Conservation (phyloP, 2,113 vertebrate genomes). For the Aepyceros melampus region DNA sequence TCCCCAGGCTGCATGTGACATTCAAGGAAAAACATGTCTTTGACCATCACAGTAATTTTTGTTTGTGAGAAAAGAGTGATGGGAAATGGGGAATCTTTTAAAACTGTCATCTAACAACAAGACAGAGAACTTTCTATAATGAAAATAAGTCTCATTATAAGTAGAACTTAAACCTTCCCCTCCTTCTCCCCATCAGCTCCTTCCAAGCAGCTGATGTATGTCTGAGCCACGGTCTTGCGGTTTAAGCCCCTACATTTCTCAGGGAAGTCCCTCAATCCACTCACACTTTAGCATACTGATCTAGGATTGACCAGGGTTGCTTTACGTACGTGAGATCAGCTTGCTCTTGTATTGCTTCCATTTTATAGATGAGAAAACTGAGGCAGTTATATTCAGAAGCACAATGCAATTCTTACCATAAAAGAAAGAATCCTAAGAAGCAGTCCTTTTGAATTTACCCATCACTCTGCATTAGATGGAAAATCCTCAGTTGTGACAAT, state of each 20-base stretch:
- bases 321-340: neutral
- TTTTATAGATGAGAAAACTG: neutral
- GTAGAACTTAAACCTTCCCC: neutral
- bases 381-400: neutral
- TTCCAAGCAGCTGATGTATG: neutral
- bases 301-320: neutral
- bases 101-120: neutral
- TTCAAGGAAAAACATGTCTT: neutral
- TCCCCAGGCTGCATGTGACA: neutral
- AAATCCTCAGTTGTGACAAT: neutral
- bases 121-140: neutral
- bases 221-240: neutral
- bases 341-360: neutral
- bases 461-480: neutral
- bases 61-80: accelerated
- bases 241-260: neutral
- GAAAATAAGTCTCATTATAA: neutral
- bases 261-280: neutral
- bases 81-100: neutral
- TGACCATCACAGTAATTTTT: neutral
- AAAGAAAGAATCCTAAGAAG: neutral
- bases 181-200: no score
- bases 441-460: neutral
- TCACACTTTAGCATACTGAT: neutral
- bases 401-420: neutral